These are phyloP conservation scores for Pteropus alecto DNA, from an alignment of 2,113 vertebrate species.

Conservation along the genomic window DNA sequence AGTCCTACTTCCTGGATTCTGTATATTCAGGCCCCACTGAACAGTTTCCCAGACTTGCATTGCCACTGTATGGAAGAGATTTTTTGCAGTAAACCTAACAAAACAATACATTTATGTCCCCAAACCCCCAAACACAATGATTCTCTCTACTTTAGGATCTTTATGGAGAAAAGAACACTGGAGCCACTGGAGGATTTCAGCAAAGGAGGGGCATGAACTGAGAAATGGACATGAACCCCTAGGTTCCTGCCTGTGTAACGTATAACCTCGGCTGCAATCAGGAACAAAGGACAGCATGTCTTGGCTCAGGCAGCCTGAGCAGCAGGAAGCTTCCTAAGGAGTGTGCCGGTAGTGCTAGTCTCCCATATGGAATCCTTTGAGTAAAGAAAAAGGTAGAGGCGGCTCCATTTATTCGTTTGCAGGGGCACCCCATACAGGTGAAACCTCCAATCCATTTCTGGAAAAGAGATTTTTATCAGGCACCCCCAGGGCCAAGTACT, in stretches of 20 bases:
- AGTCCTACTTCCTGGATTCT: background rate
- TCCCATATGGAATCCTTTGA: background rate
- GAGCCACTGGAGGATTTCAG: background rate
- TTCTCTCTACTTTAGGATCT: constrained; percentile 39
- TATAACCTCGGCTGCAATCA: background rate
- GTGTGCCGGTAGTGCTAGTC: background rate
- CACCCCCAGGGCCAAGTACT: background rate
- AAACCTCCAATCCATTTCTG: background rate
- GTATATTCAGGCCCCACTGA: background rate
- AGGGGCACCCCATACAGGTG: background rate
- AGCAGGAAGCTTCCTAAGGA: background rate
- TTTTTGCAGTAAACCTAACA: constrained; percentile 31
- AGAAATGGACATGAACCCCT: background rate
- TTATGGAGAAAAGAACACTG: background rate
- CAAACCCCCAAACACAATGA: background rate
- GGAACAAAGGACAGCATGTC: background rate
- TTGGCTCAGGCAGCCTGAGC: background rate
- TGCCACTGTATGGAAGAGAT: background rate
- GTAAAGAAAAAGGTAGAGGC: constrained; percentile 10
- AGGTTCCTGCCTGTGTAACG: background rate
- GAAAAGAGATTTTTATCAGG: constrained; percentile 31
- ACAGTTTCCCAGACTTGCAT: background rate
- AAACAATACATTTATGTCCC: constrained; percentile 13
- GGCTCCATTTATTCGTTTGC: background rate
- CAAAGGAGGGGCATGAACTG: background rate